These are phyloP conservation scores for Chunga burmeisteri DNA, from an alignment of 2,113 vertebrate genomes.

Conservation along the genomic window DNA sequence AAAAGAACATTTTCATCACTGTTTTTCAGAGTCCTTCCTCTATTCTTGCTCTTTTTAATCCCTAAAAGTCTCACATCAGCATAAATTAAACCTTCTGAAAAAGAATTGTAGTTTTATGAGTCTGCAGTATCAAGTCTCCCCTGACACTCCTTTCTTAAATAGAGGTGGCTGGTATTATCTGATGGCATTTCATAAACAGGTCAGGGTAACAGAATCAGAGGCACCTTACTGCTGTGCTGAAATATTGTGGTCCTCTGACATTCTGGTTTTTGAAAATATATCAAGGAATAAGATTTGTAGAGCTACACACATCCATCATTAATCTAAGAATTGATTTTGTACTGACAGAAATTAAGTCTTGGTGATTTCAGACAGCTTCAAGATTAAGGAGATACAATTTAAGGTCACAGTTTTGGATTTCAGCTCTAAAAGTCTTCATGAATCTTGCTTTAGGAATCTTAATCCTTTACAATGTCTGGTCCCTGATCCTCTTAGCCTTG, in stretches of 20 bases:
- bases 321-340: neutral
- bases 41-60: neutral
- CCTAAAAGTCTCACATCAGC: neutral
- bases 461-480: neutral
- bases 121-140: neutral
- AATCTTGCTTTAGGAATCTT: neutral
- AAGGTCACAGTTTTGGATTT: neutral
- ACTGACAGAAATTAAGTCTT: neutral
- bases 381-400: neutral
- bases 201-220: neutral
- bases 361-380: slow-evolving; percentile 1
- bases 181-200: neutral
- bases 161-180: neutral
- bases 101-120: neutral
- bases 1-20: neutral
- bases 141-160: neutral
- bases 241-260: neutral
- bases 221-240: neutral
- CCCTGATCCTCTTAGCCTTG: neutral
- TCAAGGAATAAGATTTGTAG: neutral
- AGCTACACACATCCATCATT: neutral
- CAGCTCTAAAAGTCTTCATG: neutral
- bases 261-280: neutral
- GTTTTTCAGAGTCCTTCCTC: neutral
- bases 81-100: neutral